Conservation (phyloP, 2,113 vertebrate genomes). For the Campylorhamphus procurvoides region DNA sequence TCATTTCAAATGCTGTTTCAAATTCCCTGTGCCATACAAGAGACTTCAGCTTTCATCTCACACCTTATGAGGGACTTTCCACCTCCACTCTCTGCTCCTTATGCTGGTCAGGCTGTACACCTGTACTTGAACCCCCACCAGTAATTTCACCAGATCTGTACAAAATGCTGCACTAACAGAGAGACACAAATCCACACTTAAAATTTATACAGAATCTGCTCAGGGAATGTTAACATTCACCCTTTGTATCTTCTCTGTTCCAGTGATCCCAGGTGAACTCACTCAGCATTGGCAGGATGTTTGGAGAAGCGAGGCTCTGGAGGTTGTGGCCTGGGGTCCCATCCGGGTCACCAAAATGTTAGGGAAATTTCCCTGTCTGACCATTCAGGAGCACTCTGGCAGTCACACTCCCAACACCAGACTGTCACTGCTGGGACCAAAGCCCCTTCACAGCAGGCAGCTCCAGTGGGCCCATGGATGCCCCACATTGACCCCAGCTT, state of each 20-base stretch:
- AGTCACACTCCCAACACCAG: background rate
- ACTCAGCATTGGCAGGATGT: background rate
- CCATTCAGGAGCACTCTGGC: background rate
- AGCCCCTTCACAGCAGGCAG: background rate
- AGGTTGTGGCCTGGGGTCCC: background rate
- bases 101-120: background rate
- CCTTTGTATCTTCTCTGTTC: background rate
- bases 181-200: background rate
- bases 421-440: background rate
- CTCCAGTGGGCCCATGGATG: no score
- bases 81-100: no score
- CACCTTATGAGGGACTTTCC: background rate
- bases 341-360: background rate
- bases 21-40: background rate
- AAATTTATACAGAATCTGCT: background rate
- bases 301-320: background rate
- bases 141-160: background rate
- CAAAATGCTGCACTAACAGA: background rate
- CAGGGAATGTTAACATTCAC: background rate
- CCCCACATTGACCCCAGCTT: background rate
- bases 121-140: background rate
- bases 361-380: background rate
- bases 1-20: background rate
- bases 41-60: background rate
- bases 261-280: background rate